These are phyloP conservation scores for Scolopax rusticola DNA, from an alignment of 2,797 vertebrate species.

Conservation along the genomic window DNA sequence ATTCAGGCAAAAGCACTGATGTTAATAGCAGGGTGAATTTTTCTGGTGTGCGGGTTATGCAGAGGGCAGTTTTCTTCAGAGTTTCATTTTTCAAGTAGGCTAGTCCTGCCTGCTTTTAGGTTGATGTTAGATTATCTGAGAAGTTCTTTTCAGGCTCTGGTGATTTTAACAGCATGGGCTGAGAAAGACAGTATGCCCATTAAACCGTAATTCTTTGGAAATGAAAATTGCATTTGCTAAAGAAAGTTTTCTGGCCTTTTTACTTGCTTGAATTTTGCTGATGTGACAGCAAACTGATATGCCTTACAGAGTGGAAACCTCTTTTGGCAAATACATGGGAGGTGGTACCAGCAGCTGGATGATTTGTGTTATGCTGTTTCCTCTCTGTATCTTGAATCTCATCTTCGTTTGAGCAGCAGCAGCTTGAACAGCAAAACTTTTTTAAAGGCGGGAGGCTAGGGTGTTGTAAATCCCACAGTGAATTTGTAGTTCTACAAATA, in stretches of 20 bases:
- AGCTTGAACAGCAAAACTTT: not conserved
- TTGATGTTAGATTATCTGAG: not conserved
- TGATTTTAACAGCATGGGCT: not conserved
- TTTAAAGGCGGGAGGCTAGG: not conserved
- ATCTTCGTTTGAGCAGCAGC: not conserved
- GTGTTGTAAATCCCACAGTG: not conserved
- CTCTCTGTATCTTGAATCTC: not conserved
- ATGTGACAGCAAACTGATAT: not conserved
- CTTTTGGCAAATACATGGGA: not conserved
- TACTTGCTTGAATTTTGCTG: not conserved
- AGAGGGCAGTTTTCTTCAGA: not conserved
- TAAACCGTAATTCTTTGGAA: not conserved
- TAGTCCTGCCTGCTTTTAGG: not conserved
- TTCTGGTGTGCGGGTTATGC: not conserved
- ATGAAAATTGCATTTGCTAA: not conserved
- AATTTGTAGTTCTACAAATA: not conserved
- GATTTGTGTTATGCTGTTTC: accelerated
- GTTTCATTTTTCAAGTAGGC: not conserved
- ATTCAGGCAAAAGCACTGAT: not conserved
- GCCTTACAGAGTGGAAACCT: not conserved
- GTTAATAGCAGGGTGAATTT: not conserved
- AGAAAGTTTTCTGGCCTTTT: not conserved
- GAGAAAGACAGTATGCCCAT: not conserved
- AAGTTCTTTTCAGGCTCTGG: not conserved
- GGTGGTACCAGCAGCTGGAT: not conserved